Base-by-base conservation (phyloP, 2,888 invertebrate genomes). In the Lithodes maja region DNA sequence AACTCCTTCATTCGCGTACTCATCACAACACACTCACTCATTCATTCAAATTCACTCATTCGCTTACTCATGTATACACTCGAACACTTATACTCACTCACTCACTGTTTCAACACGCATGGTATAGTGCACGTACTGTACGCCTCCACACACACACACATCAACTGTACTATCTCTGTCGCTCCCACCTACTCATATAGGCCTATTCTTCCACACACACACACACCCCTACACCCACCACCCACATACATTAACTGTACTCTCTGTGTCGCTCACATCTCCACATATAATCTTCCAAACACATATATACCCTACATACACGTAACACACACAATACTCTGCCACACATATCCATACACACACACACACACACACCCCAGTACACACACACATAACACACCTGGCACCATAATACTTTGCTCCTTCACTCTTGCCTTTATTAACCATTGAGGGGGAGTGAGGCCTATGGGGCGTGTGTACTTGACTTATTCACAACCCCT, bases 11-110 rank as follows among this genome's bases (percentile, higher is more conserved):
- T 33, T 33, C 33, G 33, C 33, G 0, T 33, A 33, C 33, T 33
- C 33, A 33, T 33, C 33, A 33, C 33, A 33, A 33, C 33, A 33
- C 33, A 33, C 33, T 33, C 33, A 33, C 74, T 17, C 74, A 74
- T 3, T 33, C 17, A 1, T n/a, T 33, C 3, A 1, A 1, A 75
- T 3, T 2, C 15, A 15, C 2, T 7, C 2, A 3, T 3, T 0
- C 2, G 53, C 53, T 52, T 53, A 79, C 79, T 52, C 79, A 79
- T 53, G 53, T 53, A 79, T 53, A 79, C 79, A 79, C 79, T 52
- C 79, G 53, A 50, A 79, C 53, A 79, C 53, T 52, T 15, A 79
- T 15, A 79, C 53, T 12, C 53, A 5, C 7, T 12, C 33, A 17
- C 74, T 15, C 74, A 74, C 15, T 74, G 7, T 3, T n/a, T n/a